Evolutionary conservation across 2,797 vertebrate genomes (phyloP).

Genomic region (Fistularia commersonii): DNA sequence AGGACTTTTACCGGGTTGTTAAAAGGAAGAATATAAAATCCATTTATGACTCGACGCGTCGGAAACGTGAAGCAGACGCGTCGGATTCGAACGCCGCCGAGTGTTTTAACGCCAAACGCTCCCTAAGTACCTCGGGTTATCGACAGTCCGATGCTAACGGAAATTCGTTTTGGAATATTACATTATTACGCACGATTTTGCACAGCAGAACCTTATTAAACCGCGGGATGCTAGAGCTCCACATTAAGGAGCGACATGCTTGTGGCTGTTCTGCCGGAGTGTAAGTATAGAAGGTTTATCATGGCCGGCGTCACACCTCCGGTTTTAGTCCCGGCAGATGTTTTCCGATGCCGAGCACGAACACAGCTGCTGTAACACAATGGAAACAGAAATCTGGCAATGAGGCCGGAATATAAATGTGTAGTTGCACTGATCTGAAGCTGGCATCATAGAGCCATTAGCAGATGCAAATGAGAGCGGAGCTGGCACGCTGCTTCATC

Average conservation of each 20-base stretch:
- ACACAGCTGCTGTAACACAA: conserved; percentile 10
- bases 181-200: too few species aligned
- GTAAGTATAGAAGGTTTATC: conserved; percentile 1
- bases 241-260: neutral
- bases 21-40: too few species aligned
- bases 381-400: conserved; percentile 40
- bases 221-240: neutral
- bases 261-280: neutral
- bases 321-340: conserved; percentile 7
- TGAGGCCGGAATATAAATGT: conserved; percentile 41
- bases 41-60: too few species aligned
- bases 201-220: neutral
- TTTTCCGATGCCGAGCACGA: conserved; percentile 41
- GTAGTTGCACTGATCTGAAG: conserved; percentile 48
- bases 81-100: too few species aligned
- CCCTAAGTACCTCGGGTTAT: too few species aligned
- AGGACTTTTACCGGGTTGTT: too few species aligned
- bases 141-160: too few species aligned
- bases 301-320: conserved; percentile 4
- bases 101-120: too few species aligned
- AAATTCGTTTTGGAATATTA: too few species aligned
- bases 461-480: conserved; percentile 53
- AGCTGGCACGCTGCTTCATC: conserved; percentile 34
- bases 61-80: too few species aligned
- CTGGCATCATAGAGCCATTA: conserved; percentile 57